phyloP scores from a whole-genome alignment of 2,888 invertebrate genomes.

The Torymus tubicola region DNA sequence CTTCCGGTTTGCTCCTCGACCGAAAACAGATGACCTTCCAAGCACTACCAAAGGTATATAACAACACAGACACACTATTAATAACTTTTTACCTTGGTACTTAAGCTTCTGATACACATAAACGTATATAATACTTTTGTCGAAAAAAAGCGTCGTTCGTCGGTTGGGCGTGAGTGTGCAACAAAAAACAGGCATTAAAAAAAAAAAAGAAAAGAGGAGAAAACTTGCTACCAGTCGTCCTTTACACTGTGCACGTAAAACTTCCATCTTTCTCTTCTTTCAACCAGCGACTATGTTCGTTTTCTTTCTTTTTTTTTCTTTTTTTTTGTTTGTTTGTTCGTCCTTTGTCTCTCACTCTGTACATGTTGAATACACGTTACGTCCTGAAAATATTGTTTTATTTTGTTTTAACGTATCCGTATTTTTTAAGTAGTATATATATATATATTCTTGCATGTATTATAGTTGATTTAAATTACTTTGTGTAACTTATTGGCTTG shows the following conservation, averaged over 20 bases:
- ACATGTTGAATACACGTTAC: background rate
- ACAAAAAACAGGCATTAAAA: conserved; percentile 17
- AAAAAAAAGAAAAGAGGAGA: conserved; percentile 19
- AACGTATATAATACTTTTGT: background rate
- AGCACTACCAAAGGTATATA: conserved; percentile 73
- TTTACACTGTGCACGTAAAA: conserved; percentile 37
- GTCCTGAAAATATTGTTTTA: background rate
- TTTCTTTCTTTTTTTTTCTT: background rate
- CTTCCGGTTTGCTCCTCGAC: conserved; percentile 72
- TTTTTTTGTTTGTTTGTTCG: background rate
- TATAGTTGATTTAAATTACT: background rate
- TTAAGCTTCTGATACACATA: conserved; percentile 43
- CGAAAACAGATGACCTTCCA: conserved; percentile 73
- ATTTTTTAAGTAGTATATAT: background rate
- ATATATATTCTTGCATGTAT: background rate
- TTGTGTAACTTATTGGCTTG: conserved; percentile 1
- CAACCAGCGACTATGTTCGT: background rate
- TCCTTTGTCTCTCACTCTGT: conserved; percentile 6
- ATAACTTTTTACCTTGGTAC: conserved; percentile 62
- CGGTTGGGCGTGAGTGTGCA: background rate
- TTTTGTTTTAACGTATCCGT: background rate
- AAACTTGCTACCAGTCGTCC: conserved; percentile 49
- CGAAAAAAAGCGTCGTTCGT: conserved; percentile 29
- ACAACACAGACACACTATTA: conserved; percentile 62
- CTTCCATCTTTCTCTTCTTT: conserved; percentile 39